A percentile compares a stretch with the other conserved stretches of the same genome.
These are phyloP conservation scores for Bibio marci DNA, from an alignment of 2,888 invertebrate genomes.

Conservation along the genomic window DNA sequence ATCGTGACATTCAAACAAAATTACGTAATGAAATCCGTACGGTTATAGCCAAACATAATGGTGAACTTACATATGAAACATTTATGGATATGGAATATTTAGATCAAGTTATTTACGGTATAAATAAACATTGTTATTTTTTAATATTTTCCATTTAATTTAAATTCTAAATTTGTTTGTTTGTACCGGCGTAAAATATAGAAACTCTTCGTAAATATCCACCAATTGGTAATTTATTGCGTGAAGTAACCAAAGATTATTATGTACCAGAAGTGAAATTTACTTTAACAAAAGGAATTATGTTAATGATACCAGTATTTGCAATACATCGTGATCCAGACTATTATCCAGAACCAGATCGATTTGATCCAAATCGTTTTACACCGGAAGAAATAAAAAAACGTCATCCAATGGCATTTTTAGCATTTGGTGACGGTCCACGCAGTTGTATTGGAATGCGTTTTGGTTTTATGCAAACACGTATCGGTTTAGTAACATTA, in stretches of 20 bases:
- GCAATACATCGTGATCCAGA: conserved; percentile 42
- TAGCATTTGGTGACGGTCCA: conserved; percentile 24
- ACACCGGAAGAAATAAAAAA: conserved; percentile 29
- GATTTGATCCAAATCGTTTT: conserved; percentile 44
- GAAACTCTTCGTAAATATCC: too few relatives aligned
- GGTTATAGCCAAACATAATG: conserved; percentile 13
- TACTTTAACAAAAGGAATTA: conserved; percentile 32
- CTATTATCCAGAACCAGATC: conserved; percentile 40
- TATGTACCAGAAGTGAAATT: too few relatives aligned
- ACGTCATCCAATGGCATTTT: too few relatives aligned
- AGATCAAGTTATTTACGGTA: too few relatives aligned
- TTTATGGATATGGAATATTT: conserved; percentile 20
- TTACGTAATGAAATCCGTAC: conserved; percentile 16
- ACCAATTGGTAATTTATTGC: conserved; percentile 30
- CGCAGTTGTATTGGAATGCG: conserved; percentile 20
- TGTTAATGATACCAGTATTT: conserved; percentile 36
- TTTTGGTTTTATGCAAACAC: conserved; percentile 23
- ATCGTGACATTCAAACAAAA: conserved; percentile 17
- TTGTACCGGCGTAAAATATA: too few relatives aligned
- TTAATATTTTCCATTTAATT: too few relatives aligned
- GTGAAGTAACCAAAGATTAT: conserved; percentile 29
- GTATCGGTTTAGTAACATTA: conserved; percentile 19
- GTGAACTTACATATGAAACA: conserved; percentile 18
- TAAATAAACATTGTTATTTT: too few relatives aligned
- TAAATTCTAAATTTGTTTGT: too few relatives aligned